These are phyloP conservation scores for Petrolisthes manimaculis DNA, from an alignment of 2,888 invertebrate genomes.

Conservation along the genomic window DNA sequence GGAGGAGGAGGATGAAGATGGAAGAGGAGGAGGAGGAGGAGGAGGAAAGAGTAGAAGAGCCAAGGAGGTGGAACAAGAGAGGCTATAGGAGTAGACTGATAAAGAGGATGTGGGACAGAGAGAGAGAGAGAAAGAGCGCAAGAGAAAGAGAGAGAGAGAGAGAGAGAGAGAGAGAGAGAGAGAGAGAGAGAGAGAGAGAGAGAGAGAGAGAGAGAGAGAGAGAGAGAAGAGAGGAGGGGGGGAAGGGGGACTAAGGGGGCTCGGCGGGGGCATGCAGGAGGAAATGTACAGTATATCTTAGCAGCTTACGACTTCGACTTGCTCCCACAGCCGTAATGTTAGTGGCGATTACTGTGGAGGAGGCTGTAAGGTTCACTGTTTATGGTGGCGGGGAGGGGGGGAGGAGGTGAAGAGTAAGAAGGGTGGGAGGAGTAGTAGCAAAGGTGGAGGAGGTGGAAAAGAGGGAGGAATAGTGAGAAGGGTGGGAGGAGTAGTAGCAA, in stretches of 20 bases:
- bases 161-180: not conserved
- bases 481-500: not conserved
- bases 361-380: conserved; percentile 22
- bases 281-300: conserved; percentile 44
- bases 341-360: conserved; percentile 23
- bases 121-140: not conserved
- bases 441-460: not conserved
- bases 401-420: not conserved
- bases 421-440: not conserved
- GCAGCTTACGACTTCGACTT: conserved; percentile 37
- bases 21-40: not conserved
- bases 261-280: not conserved
- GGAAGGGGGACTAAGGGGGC: not conserved
- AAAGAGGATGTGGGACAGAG: not conserved
- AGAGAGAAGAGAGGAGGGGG: not conserved
- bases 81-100: not conserved
- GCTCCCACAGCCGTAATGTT: conserved; percentile 16
- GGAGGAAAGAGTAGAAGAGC: not conserved
- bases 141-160: not conserved
- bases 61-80: not conserved
- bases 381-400: conserved; percentile 3
- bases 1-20: not conserved
- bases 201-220: conserved; percentile 12
- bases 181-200: not conserved
- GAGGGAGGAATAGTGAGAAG: not conserved